Percentiles rank a stretch among this genome's conserved stretches.
These are phyloP conservation scores for Columbina picui DNA, from an alignment of 2,113 vertebrate species.

Conservation along the genomic window DNA sequence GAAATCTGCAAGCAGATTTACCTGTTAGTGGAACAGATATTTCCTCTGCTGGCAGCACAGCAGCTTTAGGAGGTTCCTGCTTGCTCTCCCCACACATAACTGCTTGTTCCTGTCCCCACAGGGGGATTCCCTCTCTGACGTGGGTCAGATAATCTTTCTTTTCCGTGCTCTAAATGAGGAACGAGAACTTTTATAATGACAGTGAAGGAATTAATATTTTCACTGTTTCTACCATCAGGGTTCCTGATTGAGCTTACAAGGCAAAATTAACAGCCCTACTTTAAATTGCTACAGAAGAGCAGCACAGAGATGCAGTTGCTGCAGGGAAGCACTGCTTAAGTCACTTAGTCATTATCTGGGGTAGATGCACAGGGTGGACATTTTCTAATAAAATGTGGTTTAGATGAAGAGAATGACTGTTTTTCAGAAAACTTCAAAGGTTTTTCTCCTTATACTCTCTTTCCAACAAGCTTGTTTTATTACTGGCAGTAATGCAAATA, in stretches of 20 bases:
- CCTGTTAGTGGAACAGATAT: not conserved
- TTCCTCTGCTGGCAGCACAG: conserved; percentile 10
- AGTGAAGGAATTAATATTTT: not conserved
- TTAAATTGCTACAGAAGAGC: not conserved
- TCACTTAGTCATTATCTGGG: not conserved
- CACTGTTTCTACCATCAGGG: not conserved
- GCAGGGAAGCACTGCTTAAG: not conserved
- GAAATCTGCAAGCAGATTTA: not conserved
- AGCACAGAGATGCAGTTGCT: not conserved
- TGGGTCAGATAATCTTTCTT: not conserved
- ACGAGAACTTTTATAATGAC: not conserved
- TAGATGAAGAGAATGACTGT: not conserved
- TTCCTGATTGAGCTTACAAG: not conserved
- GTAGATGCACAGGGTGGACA: not conserved
- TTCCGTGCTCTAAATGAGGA: not conserved
- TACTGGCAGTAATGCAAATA: not conserved
- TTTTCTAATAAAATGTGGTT: not conserved
- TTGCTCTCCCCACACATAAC: not conserved
- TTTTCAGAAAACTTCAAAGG: not conserved
- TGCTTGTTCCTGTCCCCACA: not conserved
- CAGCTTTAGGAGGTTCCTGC: not conserved
- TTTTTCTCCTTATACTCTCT: not conserved
- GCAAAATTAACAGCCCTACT: not conserved
- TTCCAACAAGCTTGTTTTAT: not conserved
- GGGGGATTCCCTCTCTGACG: not conserved